These are phyloP conservation scores for Scolopax rusticola DNA, from an alignment of 2,797 vertebrate species.

Conservation along the genomic window DNA sequence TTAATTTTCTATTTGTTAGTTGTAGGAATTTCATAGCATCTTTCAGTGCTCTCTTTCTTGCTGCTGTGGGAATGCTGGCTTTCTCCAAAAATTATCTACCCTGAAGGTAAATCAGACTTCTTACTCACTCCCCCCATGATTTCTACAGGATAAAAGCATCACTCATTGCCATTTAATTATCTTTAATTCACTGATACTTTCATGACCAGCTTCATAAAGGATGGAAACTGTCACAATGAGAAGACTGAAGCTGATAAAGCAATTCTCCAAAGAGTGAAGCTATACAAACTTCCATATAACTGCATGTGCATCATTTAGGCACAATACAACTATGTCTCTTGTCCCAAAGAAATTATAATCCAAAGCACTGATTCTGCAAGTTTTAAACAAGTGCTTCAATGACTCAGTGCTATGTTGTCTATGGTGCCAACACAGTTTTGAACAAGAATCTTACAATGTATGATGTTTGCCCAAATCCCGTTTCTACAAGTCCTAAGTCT, in stretches of 20 bases:
- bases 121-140: neutral
- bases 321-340: neutral
- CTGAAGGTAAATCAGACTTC: neutral
- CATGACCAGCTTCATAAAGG: neutral
- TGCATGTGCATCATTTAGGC: neutral
- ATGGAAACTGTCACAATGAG: neutral
- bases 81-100: neutral
- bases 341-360: neutral
- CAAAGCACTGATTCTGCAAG: neutral
- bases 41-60: neutral
- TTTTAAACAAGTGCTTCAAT: neutral
- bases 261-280: neutral
- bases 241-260: neutral
- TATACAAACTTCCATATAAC: neutral
- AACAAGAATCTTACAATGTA: neutral
- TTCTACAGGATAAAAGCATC: neutral
- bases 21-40: neutral
- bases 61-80: neutral
- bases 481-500: neutral
- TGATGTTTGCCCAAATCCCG: neutral
- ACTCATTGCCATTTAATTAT: neutral
- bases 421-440: neutral
- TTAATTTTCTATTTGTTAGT: constrained; percentile 55
- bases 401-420: neutral
- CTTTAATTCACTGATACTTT: neutral